These are phyloP conservation scores for Lacerta viridis DNA, from an alignment of 2,797 vertebrate genomes.

Conservation along the genomic window DNA sequence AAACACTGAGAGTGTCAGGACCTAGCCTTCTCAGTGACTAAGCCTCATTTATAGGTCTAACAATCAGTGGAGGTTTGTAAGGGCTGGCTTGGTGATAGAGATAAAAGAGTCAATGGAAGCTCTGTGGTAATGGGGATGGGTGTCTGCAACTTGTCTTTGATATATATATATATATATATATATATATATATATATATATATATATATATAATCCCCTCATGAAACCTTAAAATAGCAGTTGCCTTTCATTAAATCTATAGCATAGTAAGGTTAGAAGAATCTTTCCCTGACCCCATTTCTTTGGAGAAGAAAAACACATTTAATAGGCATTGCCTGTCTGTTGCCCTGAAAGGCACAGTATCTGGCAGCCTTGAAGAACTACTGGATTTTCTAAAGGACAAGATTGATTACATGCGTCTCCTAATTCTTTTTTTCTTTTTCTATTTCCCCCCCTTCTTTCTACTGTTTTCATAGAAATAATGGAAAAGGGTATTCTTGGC, in stretches of 20 bases:
- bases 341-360: slow-evolving; percentile 47
- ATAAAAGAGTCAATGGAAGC: slow-evolving; percentile 65
- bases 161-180: slow-evolving; percentile 2
- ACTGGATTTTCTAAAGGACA: slow-evolving; percentile 53
- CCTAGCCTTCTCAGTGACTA: slow-evolving; percentile 58
- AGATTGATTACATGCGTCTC: slow-evolving; percentile 61
- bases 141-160: slow-evolving; percentile 70
- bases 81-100: slow-evolving; percentile 50
- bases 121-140: slow-evolving; percentile 65
- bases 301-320: slow-evolving; percentile 55
- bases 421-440: slow-evolving; percentile 56
- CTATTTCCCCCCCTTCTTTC: slow-evolving; percentile 33
- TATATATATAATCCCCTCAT: slow-evolving; percentile 49
- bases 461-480: slow-evolving; percentile 51
- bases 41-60: slow-evolving; percentile 63
- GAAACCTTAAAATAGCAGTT: slow-evolving; percentile 75
- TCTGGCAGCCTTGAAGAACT: slow-evolving; percentile 43
- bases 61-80: slow-evolving; percentile 60
- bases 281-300: slow-evolving; percentile 65
- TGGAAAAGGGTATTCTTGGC: slow-evolving; percentile 49
- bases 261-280: slow-evolving; percentile 64
- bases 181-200: slow-evolving; percentile 8
- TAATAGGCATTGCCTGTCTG: slow-evolving; percentile 59
- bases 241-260: slow-evolving; percentile 75
- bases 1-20: slow-evolving; percentile 55